Evolutionary conservation across 2,113 vertebrate species (phyloP).

Genomic region (Myrmecobius fasciatus): DNA sequence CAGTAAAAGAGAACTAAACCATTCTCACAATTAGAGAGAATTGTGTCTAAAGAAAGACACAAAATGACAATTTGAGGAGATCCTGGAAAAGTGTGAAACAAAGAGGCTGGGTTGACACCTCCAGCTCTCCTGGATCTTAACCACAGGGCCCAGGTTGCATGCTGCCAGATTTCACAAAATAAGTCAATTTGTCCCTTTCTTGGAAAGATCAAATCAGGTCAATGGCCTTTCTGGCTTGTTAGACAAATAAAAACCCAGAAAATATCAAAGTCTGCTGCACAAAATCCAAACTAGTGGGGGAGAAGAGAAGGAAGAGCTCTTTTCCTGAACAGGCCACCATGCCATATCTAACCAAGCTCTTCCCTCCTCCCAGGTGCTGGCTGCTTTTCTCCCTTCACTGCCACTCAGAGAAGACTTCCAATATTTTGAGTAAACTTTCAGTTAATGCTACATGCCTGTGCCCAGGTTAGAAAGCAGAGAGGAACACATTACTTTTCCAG

Average conservation of each 20-base stretch:
- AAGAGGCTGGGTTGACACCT: neutral
- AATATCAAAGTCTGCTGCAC: constrained; percentile 18
- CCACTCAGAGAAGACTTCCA: constrained; percentile 30
- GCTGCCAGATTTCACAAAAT: constrained; percentile 30
- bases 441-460: neutral
- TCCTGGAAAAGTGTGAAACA: neutral
- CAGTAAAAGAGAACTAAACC: no score
- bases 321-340: neutral
- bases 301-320: neutral
- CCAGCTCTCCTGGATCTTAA: neutral
- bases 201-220: constrained; percentile 21
- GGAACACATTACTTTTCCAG: constrained; percentile 25
- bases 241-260: neutral
- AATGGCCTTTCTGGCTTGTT: neutral
- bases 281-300: constrained; percentile 16
- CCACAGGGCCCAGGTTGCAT: neutral
- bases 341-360: constrained; percentile 4
- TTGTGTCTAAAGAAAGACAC: no score
- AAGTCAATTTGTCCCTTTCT: constrained; percentile 36
- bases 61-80: neutral
- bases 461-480: constrained; percentile 37
- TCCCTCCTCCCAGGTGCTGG: constrained; percentile 7
- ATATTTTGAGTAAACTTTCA: constrained; percentile 36
- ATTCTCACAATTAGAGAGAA: no score
- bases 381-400: neutral